Evolutionary conservation across 53 echinoderm and acorn worm genomes (phyloP), one percentile per base, ranked within the genome.

Genomic region (Apostichopus leukothele): DNA sequence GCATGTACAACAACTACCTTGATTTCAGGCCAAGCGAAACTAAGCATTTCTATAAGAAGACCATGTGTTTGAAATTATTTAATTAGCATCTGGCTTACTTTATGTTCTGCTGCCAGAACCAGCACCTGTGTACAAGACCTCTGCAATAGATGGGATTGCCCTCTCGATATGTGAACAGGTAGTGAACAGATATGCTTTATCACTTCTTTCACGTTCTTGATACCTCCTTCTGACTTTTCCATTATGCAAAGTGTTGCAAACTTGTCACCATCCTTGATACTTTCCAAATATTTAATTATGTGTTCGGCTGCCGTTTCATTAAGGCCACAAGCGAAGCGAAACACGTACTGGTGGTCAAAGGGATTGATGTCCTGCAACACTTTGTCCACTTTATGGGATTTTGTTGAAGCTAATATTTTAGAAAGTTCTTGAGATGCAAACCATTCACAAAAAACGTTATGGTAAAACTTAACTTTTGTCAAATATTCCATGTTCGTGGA

Each of bases 161-260:
- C 71, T 19, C 18, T 71, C 18, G 71, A 71, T 18, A 71, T 71
- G 6, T 71, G 71, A 16, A 71, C 18, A 18, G 71, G 71, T n/a
- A 71, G 4, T 3, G 71, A 71, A 71, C 71, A 71, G 6, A 71
- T 71, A n/a, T 71, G n/a, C 71, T 71, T 13, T n/a, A 71, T n/a
- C 20, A 71, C 71, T n/a, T 71, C 3, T 18, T 18, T 3, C 18
- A 71, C 71, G 20, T 71, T 71, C 18, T 71, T 71, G 71, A 71
- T 71, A 16, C 18, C 71, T 16, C 71, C 71, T 16, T 25, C 14
- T 10, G 57, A 57, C 57, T 74, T 8, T 25, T 76, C 77, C 77
- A 76, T 51, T 6, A 76, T 76, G 50, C 77, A 76, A 52, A 76
- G 77, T 76, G 50, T 76, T 39, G 77, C 77, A 52, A 76, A 76